Conservation (phyloP, 2,797 vertebrate species). For the Hephaestus fuliginosus region DNA sequence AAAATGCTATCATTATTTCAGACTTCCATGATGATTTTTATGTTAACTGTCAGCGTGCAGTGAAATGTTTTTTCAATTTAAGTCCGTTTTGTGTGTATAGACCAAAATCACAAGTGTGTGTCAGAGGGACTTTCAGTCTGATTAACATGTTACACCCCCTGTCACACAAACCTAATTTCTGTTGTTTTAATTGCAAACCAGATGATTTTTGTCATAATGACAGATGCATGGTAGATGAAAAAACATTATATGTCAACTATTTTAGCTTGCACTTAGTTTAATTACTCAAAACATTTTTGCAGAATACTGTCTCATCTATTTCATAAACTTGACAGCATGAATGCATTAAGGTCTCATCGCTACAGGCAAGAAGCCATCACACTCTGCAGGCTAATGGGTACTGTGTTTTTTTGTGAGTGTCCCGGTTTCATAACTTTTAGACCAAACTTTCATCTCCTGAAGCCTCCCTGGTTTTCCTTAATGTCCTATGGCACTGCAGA, state of each 20-base stretch:
- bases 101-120: slow-evolving; percentile 4
- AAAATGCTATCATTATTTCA: no score
- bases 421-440: neutral
- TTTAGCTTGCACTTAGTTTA: slow-evolving; percentile 10
- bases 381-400: neutral
- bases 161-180: neutral
- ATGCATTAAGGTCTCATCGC: neutral
- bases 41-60: slow-evolving; percentile 9
- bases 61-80: slow-evolving; percentile 4
- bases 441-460: neutral
- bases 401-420: neutral
- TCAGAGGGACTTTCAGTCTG: neutral
- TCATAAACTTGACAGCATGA: slow-evolving; percentile 5
- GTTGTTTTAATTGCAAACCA: neutral
- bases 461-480: neutral
- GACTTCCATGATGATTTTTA: no score
- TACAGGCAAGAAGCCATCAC: slow-evolving; percentile 5
- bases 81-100: neutral
- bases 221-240: neutral
- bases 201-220: neutral
- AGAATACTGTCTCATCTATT: slow-evolving; percentile 14
- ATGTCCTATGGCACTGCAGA: neutral
- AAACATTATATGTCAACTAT: neutral
- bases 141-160: neutral
- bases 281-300: slow-evolving; percentile 3